phyloP scores from a whole-genome alignment of 35 echinoderm and acorn worm genomes.

The Anneissia japonica region DNA sequence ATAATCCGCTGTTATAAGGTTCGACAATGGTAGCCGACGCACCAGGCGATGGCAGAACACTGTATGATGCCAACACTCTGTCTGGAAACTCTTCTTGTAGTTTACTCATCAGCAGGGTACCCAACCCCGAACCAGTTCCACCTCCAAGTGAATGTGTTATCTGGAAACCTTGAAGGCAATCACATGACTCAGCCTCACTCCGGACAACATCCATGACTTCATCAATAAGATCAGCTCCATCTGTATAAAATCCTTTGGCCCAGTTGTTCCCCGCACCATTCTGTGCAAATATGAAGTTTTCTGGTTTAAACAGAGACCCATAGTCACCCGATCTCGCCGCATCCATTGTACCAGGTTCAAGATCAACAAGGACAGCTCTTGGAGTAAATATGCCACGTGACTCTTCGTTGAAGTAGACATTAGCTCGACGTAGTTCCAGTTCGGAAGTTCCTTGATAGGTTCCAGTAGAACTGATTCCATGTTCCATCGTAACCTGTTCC shows the following conservation, averaged over 20 bases:
- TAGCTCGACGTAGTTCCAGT: background rate
- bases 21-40: background rate
- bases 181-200: background rate
- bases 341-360: constrained; percentile 5
- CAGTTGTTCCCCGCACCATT: background rate
- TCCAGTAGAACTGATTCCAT: background rate
- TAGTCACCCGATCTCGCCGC: background rate
- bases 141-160: background rate
- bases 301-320: background rate
- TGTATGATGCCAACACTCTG: background rate
- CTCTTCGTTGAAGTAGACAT: background rate
- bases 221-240: background rate
- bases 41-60: background rate
- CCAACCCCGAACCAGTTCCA: background rate
- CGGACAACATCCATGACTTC: background rate
- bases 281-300: background rate
- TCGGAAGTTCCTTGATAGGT: background rate
- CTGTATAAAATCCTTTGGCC: background rate
- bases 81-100: constrained; percentile 1
- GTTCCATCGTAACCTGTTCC: background rate
- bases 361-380: background rate
- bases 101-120: background rate
- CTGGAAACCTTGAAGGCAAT: background rate
- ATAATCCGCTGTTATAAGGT: background rate
- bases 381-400: background rate